Evolutionary conservation across 2,797 vertebrate species (phyloP), one percentile per base, ranked within the genome.

Genomic region (Paguma larvata): DNA sequence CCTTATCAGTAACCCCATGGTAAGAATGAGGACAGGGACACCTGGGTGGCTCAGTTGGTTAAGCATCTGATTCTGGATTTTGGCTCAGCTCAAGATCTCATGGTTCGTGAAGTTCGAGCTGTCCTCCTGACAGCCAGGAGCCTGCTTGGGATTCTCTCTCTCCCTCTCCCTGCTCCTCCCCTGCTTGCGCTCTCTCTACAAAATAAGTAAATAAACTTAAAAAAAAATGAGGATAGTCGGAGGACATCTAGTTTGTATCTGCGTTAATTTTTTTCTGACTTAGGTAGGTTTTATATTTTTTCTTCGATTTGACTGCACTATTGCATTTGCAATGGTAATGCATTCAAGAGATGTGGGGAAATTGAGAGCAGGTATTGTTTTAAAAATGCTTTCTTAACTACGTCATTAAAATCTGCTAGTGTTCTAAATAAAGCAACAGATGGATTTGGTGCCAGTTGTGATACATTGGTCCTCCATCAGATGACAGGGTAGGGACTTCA

Each of bases 351-450:
- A 67, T 46, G 62, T 13, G 67, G 18, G 23, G 13, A 78, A 82
- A 90, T 41, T 63, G 13, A 73, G 38, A 73, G 41, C 75, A 91
- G n/a, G 1, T 15, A 2, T 25, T 51, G 11, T 72, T 93, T 83
- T 77, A 80, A 48, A 93, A 98, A 85, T 19, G 19, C 3, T 85
- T 34, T 90, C 38, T 82, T 46, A 87, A 92, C 48, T 34, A 80
- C 87, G 56, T 32, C 70, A 62, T 84, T 89, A 92, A 92, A 89
- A 75, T 56, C 38, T 85, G 62, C 62, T 23, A 38, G 32, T 12
- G 19, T 85, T 85, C 86, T 93, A 68, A 89, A 62, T 53, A 94
- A 94, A 32, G 23, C 62, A 72, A 11, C 46, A 82, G 91, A 53
- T 77, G 68, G 46, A 15, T 62, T 94, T n/a, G 25, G 32, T 53